Percentiles rank a stretch among this genome's conserved stretches.
phyloP scores from a whole-genome alignment of 2,797 vertebrate genomes.

The Phrynocephalus forsythii region DNA sequence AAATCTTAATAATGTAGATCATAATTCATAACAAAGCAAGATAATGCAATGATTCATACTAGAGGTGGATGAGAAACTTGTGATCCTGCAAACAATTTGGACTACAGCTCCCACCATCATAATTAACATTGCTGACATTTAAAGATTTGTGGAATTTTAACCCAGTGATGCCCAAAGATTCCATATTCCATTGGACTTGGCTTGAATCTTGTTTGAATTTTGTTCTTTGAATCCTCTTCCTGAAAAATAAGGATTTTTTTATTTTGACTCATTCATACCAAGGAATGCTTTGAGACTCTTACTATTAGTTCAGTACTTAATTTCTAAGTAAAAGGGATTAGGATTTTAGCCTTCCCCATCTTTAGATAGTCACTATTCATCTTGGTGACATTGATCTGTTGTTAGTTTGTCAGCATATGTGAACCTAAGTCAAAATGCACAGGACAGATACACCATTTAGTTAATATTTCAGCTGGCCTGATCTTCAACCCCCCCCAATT shows the following conservation, averaged over 20 bases:
- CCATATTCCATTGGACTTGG: not conserved
- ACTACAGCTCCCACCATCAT: not conserved
- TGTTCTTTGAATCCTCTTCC: not conserved
- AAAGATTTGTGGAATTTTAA: not conserved
- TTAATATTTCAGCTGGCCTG: not conserved
- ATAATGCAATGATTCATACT: not conserved
- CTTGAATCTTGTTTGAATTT: not conserved
- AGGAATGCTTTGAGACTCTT: not conserved
- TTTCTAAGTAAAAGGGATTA: not conserved
- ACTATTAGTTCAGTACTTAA: not conserved
- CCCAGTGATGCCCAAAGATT: not conserved
- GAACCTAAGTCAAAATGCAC: not conserved
- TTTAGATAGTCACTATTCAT: not conserved
- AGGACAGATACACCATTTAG: not conserved
- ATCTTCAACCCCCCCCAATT: not conserved
- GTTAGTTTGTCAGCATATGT: fast-evolving
- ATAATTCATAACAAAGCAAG: not conserved
- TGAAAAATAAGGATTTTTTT: not conserved
- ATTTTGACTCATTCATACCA: not conserved
- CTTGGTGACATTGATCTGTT: not conserved
- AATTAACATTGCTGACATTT: not conserved
- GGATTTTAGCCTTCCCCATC: not conserved
- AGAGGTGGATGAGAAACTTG: not conserved
- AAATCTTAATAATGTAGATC: not conserved
- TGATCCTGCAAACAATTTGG: not conserved